Base-by-base conservation (phyloP, 1,140 invertebrate genomes). In the Drosophila suzukii region DNA sequence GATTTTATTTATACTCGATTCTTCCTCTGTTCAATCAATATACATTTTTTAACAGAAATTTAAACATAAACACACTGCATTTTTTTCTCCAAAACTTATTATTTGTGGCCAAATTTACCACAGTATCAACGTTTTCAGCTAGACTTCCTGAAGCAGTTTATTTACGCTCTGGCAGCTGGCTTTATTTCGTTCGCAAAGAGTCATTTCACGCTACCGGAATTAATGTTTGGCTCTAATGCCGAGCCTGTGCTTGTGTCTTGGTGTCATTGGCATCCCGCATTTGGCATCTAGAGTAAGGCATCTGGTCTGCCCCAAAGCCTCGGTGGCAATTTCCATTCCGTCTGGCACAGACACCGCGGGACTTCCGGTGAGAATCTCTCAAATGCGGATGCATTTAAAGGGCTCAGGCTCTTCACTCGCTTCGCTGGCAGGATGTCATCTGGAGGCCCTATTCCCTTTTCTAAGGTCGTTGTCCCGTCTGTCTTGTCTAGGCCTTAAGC, bases 191-290 rank as follows among this genome's bases (percentile, higher is more conserved):
- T 63, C 36, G 30, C 36, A 17, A 67, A 67, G 46, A 50, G 63
- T 68, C 65, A 66, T 68, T 68, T 60, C 65, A 66, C 65, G 65
- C 65, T 66, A 65, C 60, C 65, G 65, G 65, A 68, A 68, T 68
- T 68, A 51, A 68, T 68, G 65, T 43, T 65, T 65, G 24, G 46
- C 65, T 65, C 63, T 65, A 65, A 43, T 67, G 47, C 20, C 60
- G 32, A 67, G 46, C 60, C 46, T 36, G 38, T 30, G 30, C 30
- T 51, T 53, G 27, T 41, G 17, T 43, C 65, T 68, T 50, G 65
- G 65, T 68, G 65, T 68, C 65, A 68, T 66, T 68, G 65, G 46
- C 56, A 59, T 36, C 56, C 43, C 24, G 56, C 56, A 36, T 43
- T 30, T 20, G 50, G 50, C 60, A 62, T 62, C 60, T 62, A 24